phyloP scores from a whole-genome alignment of 1,140 invertebrate genomes.

The Notospermus geniculatus region DNA sequence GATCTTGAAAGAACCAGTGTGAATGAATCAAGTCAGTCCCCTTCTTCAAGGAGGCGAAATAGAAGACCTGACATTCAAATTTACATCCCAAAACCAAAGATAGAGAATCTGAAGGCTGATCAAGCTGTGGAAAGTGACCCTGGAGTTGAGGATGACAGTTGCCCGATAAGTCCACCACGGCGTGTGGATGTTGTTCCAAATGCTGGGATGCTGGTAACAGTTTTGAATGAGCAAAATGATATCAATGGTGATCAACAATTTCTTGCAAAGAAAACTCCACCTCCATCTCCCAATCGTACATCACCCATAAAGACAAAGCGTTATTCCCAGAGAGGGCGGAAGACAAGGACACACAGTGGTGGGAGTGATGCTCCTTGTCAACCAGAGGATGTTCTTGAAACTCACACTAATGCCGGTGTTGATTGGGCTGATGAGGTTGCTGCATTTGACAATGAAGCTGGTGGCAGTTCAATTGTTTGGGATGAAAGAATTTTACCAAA shows the following conservation, averaged over 20 bases:
- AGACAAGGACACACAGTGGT: neutral
- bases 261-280: neutral
- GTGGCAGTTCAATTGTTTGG: too few relatives aligned
- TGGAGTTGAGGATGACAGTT: neutral
- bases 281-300: neutral
- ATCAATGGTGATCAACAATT: conserved; percentile 4
- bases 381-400: too few relatives aligned
- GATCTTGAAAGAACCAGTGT: too few relatives aligned
- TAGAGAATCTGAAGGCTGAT: neutral
- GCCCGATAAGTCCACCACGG: neutral
- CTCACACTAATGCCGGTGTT: too few relatives aligned
- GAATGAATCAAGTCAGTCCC: too few relatives aligned
- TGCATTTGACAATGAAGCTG: too few relatives aligned
- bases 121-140: neutral
- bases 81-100: conserved; percentile 3
- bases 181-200: neutral
- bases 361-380: too few relatives aligned
- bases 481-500: too few relatives aligned
- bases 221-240: neutral
- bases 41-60: neutral
- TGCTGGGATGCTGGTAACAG: neutral
- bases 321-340: neutral
- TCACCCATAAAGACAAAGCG: neutral
- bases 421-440: too few relatives aligned
- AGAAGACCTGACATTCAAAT: conserved; percentile 3